A percentile compares a stretch with the other conserved stretches of the same genome.
Conservation (phyloP, 2,888 invertebrate species). For the Apantesis nais region DNA sequence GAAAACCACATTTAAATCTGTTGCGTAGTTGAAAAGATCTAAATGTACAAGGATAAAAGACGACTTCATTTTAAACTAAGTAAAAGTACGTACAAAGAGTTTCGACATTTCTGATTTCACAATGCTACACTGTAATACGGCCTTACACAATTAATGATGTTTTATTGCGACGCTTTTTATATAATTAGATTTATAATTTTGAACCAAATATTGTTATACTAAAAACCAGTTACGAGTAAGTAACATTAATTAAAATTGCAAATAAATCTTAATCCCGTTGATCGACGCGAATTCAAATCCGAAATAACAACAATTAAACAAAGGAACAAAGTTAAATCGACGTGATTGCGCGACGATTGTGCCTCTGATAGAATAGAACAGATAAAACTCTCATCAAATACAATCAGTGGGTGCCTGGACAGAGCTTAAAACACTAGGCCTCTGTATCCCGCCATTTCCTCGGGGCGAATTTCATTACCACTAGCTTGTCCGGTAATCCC, state of each 20-base stretch:
- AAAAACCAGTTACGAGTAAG: slow-evolving; percentile 32
- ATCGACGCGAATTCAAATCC: slow-evolving; percentile 54
- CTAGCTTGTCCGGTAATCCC: slow-evolving; percentile 80
- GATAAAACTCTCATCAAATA: slow-evolving; percentile 84
- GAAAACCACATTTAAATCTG: no score
- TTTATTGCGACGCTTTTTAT: slow-evolving; percentile 17
- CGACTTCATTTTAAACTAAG: not conserved
- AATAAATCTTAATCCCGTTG: slow-evolving; percentile 50
- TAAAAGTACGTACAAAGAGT: not conserved
- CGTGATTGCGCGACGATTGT: slow-evolving; percentile 67
- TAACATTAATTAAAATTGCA: slow-evolving; percentile 44
- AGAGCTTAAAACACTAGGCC: slow-evolving; percentile 80
- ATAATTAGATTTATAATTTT: slow-evolving; percentile 16
- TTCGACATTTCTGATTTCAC: slow-evolving; percentile 16
- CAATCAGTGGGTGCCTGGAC: slow-evolving; percentile 80
- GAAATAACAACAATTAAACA: slow-evolving; percentile 69
- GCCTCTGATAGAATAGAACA: slow-evolving; percentile 70
- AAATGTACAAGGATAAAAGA: no score
- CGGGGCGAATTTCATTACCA: slow-evolving; percentile 83
- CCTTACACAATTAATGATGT: slow-evolving; percentile 14
- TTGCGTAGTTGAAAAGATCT: no score
- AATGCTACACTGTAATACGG: slow-evolving; percentile 5
- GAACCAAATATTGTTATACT: slow-evolving; percentile 16
- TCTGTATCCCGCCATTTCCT: slow-evolving; percentile 76
- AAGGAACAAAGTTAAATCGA: slow-evolving; percentile 69